Evolutionary conservation across 2,797 vertebrate genomes (phyloP).

Genomic region (Silurus aristotelis): DNA sequence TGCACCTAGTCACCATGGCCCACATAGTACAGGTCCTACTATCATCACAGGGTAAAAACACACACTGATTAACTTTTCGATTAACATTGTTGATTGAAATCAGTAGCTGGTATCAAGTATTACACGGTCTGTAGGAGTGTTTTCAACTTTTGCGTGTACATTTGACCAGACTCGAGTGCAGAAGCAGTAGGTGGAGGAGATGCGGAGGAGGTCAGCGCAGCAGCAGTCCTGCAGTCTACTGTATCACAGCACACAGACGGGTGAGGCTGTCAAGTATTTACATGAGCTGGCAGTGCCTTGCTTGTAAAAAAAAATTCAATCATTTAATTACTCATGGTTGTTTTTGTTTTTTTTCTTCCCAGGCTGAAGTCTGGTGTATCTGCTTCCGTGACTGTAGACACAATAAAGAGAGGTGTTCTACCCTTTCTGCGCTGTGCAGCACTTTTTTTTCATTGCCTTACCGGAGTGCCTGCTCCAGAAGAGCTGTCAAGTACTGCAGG

Average conservation of each 20-base stretch:
- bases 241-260: constrained; percentile 70
- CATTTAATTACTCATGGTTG: neutral
- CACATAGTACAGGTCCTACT: constrained; percentile 90
- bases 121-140: neutral
- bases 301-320: neutral
- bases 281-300: neutral
- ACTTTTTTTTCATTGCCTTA: constrained; percentile 92
- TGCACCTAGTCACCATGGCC: constrained; percentile 92
- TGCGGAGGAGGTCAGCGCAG: constrained; percentile 70
- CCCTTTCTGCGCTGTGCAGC: constrained; percentile 91
- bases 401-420: constrained; percentile 83
- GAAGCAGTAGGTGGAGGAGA: constrained; percentile 64
- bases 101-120: neutral
- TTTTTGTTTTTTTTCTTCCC: neutral
- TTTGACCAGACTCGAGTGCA: constrained; percentile 65
- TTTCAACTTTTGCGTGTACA: constrained; percentile 5
- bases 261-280: constrained; percentile 57
- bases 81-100: neutral
- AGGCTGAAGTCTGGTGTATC: constrained; percentile 78
- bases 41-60: constrained; percentile 62
- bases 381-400: constrained; percentile 81
- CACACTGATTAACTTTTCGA: neutral
- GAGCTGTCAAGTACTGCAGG: constrained; percentile 78
- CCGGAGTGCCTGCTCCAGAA: constrained; percentile 89
- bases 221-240: constrained; percentile 66